phyloP scores from a whole-genome alignment of 2,113 vertebrate genomes.

The Ochotona princeps region DNA sequence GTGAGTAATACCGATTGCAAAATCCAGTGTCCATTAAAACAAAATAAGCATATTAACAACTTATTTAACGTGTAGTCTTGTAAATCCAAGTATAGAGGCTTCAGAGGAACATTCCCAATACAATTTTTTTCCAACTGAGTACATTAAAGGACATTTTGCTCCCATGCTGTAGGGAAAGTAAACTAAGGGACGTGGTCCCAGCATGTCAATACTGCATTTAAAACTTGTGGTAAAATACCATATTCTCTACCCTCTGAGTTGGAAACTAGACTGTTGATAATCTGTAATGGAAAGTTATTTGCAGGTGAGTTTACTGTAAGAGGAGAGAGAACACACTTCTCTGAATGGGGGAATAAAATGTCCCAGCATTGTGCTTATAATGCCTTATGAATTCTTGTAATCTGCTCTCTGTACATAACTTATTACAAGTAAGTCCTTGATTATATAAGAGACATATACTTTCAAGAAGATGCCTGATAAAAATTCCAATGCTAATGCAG shows the following conservation, averaged over 20 bases:
- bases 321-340: neutral
- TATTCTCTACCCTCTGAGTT: neutral
- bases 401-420: neutral
- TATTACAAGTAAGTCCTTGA: neutral
- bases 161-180: neutral
- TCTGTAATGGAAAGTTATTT: neutral
- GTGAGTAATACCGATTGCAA: slow-evolving; percentile 31
- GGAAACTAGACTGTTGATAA: neutral
- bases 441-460: neutral
- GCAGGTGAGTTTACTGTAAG: neutral
- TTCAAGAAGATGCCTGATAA: neutral
- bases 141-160: slow-evolving; percentile 55
- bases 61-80: slow-evolving; percentile 34
- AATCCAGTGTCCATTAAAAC: neutral
- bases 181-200: neutral
- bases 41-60: neutral
- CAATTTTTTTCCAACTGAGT: neutral
- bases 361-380: neutral
- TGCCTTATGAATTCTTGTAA: neutral
- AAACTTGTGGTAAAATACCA: slow-evolving; percentile 23
- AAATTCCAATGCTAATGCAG: neutral
- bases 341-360: neutral
- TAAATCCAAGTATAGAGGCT: slow-evolving; percentile 20
- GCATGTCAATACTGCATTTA: slow-evolving; percentile 41
- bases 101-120: slow-evolving; percentile 49